Percentiles rank a stretch among this genome's conserved stretches.
These are phyloP conservation scores for Phylloscopus trochiloides DNA, from an alignment of 2,113 vertebrate species.

Conservation along the genomic window DNA sequence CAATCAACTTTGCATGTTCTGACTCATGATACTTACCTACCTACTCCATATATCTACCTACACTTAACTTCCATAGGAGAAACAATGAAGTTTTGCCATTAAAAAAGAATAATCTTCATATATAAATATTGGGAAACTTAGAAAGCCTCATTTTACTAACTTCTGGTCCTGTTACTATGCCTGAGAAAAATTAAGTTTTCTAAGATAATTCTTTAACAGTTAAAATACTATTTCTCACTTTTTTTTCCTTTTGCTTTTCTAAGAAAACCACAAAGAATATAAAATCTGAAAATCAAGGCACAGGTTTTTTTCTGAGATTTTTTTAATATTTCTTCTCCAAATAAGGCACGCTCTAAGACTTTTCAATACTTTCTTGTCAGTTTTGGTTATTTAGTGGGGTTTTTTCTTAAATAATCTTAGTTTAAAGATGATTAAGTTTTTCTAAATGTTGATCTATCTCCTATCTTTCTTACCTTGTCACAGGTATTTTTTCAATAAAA, in stretches of 20 bases:
- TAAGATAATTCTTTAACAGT: neutral
- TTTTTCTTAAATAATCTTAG: neutral
- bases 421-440: neutral
- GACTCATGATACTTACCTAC: neutral
- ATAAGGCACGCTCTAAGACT: neutral
- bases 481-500: neutral
- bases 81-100: neutral
- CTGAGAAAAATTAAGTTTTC: neutral
- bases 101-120: neutral
- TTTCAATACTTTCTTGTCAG: neutral
- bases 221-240: neutral
- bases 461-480: neutral
- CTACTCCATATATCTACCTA: neutral
- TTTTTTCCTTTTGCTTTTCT: no score
- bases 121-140: neutral
- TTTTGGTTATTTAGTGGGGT: rapidly evolving
- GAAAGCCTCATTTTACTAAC: neutral
- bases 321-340: neutral
- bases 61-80: neutral
- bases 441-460: neutral
- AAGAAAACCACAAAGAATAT: neutral
- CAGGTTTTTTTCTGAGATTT: neutral
- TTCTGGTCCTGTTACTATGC: neutral
- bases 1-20: neutral
- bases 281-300: neutral